Evolutionary conservation across 2,113 vertebrate genomes (phyloP).

Genomic region (Apeltes quadracus): DNA sequence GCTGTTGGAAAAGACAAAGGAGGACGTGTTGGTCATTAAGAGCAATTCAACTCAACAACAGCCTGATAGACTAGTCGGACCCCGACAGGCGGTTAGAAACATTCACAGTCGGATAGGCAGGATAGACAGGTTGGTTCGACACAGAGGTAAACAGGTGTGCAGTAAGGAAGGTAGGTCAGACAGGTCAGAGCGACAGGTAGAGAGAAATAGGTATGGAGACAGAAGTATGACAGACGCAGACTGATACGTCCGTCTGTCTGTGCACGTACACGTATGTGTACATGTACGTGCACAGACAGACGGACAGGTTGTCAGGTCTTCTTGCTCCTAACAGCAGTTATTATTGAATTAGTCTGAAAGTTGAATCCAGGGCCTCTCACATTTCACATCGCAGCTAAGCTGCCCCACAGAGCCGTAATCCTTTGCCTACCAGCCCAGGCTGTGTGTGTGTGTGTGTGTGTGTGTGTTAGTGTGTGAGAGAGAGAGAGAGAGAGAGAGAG

Average conservation of each 20-base stretch:
- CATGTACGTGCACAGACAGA: constrained; percentile 13
- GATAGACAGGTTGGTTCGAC: not conserved
- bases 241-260: too few species aligned
- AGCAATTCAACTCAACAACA: not conserved
- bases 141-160: not conserved
- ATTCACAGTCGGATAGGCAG: not conserved
- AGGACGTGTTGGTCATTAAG: not conserved
- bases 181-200: not conserved
- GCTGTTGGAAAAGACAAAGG: constrained; percentile 4
- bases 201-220: not conserved
- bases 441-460: constrained; percentile 43
- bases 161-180: constrained; percentile 4
- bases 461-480: constrained; percentile 23
- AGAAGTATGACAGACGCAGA: not conserved
- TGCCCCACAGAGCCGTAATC: constrained; percentile 75
- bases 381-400: constrained; percentile 91
- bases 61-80: too few species aligned
- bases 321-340: constrained; percentile 84
- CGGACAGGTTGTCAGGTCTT: constrained; percentile 40
- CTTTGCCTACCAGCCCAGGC: constrained; percentile 53
- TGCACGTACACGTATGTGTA: too few species aligned
- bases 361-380: constrained; percentile 89
- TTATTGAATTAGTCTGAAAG: constrained; percentile 98
- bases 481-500: constrained; percentile 44
- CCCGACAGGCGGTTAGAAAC: not conserved